Conservation (phyloP, 2,888 invertebrate genomes). For the Perizoma affinitatum region DNA sequence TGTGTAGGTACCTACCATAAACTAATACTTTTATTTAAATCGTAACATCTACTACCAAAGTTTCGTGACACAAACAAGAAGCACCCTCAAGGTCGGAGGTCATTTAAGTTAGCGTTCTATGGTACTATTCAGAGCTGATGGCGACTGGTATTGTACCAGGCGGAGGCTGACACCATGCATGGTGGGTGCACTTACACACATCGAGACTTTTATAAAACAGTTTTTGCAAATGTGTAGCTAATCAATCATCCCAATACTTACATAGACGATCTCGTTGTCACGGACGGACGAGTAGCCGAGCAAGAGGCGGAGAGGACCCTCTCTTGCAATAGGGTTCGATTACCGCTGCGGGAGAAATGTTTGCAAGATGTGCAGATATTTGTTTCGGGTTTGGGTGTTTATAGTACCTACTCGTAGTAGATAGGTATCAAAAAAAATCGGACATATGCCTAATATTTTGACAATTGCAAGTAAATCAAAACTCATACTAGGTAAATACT, state of each 20-base stretch:
- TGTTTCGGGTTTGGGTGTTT: too few relatives aligned
- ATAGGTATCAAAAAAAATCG: too few relatives aligned
- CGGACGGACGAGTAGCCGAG: too few relatives aligned
- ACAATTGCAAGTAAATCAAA: too few relatives aligned
- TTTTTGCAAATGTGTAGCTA: background rate
- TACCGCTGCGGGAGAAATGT: too few relatives aligned
- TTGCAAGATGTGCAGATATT: too few relatives aligned
- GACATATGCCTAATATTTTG: too few relatives aligned
- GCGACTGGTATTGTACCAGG: slow-evolving; percentile 27
- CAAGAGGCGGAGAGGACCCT: too few relatives aligned
- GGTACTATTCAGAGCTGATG: slow-evolving; percentile 30
- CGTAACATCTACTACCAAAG: slow-evolving; percentile 28
- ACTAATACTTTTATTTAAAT: slow-evolving; percentile 27
- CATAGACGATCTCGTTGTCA: background rate
- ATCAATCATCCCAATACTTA: background rate
- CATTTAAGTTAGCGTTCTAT: slow-evolving; percentile 41
- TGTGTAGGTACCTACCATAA: slow-evolving; percentile 11
- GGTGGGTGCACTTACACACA: slow-evolving; percentile 28
- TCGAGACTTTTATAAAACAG: slow-evolving; percentile 1
- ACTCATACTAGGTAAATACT: too few relatives aligned
- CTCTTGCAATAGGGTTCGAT: too few relatives aligned
- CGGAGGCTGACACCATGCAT: slow-evolving; percentile 26
- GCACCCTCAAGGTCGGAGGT: slow-evolving; percentile 61
- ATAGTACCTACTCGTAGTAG: too few relatives aligned
- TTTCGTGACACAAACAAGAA: slow-evolving; percentile 40